Base-by-base conservation (phyloP, 2,888 invertebrate genomes). In the Erebia palarica region DNA sequence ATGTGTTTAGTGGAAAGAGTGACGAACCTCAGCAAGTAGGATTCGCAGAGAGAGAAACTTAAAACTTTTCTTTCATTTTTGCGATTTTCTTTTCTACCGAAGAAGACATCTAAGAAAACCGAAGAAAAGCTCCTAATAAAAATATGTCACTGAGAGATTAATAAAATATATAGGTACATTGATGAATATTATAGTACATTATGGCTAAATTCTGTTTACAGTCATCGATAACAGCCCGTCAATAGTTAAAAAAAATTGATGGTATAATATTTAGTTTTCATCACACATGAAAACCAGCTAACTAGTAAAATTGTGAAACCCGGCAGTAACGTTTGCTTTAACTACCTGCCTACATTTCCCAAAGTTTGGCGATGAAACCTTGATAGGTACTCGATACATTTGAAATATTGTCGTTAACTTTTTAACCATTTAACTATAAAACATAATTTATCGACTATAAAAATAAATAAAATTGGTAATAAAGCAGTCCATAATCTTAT, bases 401-500 rank as follows among this genome's bases (percentile, higher is more conserved):
- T 44, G 61, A 61, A 61, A 44, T 61, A 61, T 44, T 44, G 44
- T 61, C 44, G 44, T 61, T 61, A 61, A 16, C 11, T 18, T 60
- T 36, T 60, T 61, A 61, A 61, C 44, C 16, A 18, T 61, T 44
- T 16, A 47, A 44, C 44, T 61, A 18, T 61, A 16, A 61, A 16
- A 44, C 16, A 16, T 13, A 61, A 61, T 61, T 61, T 61, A 61
- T 21, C 7, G 64, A 51, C 64, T 51, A 51, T 63, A 49, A 49
- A 63, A 18, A 14, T 49, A 63, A 63, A n/a, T n/a, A n/a, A 60
- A 60, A 59, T 59, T 36, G 36, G 59, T 59, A 27, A 59, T 59
- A 59, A 59, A 59, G 59, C 61, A 61, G 61, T 61, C 61, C 61
- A 16, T 61, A 47, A 61, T 16, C 61, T 11, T 61, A 16, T 4